Evolutionary conservation across 1,140 invertebrate genomes (phyloP), one percentile per base, ranked within the genome.

Genomic region (Rhynchophorus ferrugineus): DNA sequence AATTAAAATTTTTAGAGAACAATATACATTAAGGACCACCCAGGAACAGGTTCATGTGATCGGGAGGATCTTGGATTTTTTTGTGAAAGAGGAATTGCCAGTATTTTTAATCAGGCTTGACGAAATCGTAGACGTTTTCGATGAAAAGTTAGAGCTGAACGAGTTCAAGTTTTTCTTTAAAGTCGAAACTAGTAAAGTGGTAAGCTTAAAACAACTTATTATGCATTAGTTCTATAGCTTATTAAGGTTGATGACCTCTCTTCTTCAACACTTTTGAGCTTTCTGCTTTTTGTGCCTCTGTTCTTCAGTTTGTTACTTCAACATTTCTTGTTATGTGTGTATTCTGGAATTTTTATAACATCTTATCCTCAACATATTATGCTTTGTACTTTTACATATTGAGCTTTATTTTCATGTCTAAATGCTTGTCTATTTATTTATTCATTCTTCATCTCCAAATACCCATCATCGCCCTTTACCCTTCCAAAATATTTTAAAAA

Each of bases 121-220:
- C 66, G 80, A 83, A 64, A 64, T 81, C 11, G 76, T 75, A 20
- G 68, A 72, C 53, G 75, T 77, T 1, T 68, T 81, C 29, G 79
- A 82, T 59, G 79, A 79, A 79, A 58, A 44, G 21, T 65, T 83
- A 42, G 79, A 79, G 54, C 81, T 80, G 78, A 75, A 77, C 49
- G 80, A 84, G 63, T 84, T 82, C 69, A 83, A 83, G 61, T 83
- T 83, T 64, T 78, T 79, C 52, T 81, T 84, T 56, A 82, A 83
- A 71, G 69, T 82, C 39, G 79, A 77, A 11, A 82, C 81, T 33
- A 82, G 81, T 41, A 81, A 82, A 78, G 77, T 82, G 53, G 81
- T 83, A 68, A 71, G 78, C 72, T 53, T 8, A 14, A 14, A 14
- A 42, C 13, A 42, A 42, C 6, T 13, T 17, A 38, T n/a, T n/a